Percentiles rank a stretch among this genome's conserved stretches.
phyloP scores from a whole-genome alignment of 2,888 invertebrate species.

The Thereva unica region DNA sequence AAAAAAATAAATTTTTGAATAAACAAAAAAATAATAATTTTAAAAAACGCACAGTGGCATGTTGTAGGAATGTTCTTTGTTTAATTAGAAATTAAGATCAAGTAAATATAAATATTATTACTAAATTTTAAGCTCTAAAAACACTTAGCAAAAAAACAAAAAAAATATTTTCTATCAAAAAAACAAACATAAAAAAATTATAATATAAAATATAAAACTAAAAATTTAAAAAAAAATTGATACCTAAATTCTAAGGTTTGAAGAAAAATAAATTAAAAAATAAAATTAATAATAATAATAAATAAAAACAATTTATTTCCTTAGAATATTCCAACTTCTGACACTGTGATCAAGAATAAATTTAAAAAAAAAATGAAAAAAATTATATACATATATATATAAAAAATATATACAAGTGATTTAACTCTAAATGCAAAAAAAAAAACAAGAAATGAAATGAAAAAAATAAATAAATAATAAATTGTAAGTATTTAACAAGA shows the following conservation, averaged over 20 bases:
- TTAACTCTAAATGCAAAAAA: constrained; percentile 18
- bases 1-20: not conserved
- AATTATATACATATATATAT: constrained; percentile 22
- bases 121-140: too few relatives aligned
- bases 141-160: too few relatives aligned
- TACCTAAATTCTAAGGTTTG: not conserved
- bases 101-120: too few relatives aligned
- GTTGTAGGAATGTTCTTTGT: constrained; percentile 31
- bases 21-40: constrained; percentile 7
- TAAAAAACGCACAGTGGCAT: constrained; percentile 28
- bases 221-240: not conserved
- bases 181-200: not conserved
- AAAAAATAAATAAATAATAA: constrained; percentile 2
- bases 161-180: constrained; percentile 15
- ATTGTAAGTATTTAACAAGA: not conserved
- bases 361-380: constrained; percentile 25
- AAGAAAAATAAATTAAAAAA: constrained; percentile 5
- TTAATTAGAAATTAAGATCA: constrained; percentile 12
- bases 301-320: not conserved
- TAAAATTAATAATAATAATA: constrained; percentile 11
- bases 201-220: constrained; percentile 7
- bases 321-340: constrained; percentile 42
- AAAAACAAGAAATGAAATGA: not conserved
- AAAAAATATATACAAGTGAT: constrained; percentile 17
- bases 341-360: constrained; percentile 40